Evolutionary conservation across 2,888 invertebrate species (phyloP).

Genomic region (Hybos culiciformis): DNA sequence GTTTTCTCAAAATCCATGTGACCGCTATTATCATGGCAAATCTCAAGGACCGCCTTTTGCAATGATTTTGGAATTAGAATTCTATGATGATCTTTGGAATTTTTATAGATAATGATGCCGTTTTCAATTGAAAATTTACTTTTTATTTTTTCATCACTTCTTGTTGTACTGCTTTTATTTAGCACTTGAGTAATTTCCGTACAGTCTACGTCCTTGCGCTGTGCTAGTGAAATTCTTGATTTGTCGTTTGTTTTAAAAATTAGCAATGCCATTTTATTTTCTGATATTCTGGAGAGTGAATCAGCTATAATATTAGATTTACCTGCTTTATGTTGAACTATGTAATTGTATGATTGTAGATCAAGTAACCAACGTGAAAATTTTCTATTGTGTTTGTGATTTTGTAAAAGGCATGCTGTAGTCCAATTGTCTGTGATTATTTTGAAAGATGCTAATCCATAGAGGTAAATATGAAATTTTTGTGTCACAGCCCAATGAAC

Average conservation of each 20-base stretch:
- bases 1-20: slow-evolving; percentile 7
- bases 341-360: slow-evolving; percentile 7
- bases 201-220: slow-evolving; percentile 1
- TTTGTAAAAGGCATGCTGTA: slow-evolving; percentile 7
- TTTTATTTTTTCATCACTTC: slow-evolving; percentile 2
- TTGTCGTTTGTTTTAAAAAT: slow-evolving; percentile 5
- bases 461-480: slow-evolving; percentile 7
- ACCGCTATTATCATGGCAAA: slow-evolving; percentile 7
- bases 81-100: slow-evolving; percentile 2
- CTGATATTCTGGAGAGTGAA: slow-evolving; percentile 3
- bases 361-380: slow-evolving; percentile 6
- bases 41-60: background rate
- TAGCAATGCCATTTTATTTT: background rate
- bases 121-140: slow-evolving; percentile 1
- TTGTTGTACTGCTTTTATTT: background rate
- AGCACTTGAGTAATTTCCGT: background rate
- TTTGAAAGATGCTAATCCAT: slow-evolving; percentile 2
- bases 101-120: slow-evolving; percentile 3
- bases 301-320: slow-evolving; percentile 5
- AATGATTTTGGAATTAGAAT: slow-evolving; percentile 2
- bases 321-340: slow-evolving; percentile 4
- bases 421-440: slow-evolving; percentile 7
- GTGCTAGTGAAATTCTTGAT: slow-evolving; percentile 2
- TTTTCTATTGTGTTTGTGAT: slow-evolving; percentile 5
- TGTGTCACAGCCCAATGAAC: background rate